Evolutionary conservation across 1,140 invertebrate species (phyloP).

Genomic region (Drosophila albomicans): DNA sequence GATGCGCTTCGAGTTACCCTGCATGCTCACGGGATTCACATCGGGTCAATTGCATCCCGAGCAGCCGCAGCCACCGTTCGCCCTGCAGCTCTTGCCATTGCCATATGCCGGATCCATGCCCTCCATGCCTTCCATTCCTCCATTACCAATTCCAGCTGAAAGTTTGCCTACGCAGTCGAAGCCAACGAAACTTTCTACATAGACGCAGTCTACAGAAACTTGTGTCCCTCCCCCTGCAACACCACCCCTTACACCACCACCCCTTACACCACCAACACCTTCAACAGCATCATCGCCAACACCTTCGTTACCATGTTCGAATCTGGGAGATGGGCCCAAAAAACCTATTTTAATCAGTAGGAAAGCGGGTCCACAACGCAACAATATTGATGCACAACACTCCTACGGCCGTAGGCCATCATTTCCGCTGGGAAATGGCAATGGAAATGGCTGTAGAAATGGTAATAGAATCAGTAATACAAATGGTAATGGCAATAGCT

Average conservation of each 20-base stretch:
- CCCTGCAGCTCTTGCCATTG: conserved; percentile 31
- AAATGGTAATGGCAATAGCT: conserved; percentile 33
- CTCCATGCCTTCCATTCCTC: too few species aligned
- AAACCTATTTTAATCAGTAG: background rate
- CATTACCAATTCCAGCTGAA: background rate
- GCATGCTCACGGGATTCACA: conserved; percentile 26
- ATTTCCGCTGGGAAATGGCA: background rate
- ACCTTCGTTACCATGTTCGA: background rate
- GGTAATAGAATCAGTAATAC: background rate
- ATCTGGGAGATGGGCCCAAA: background rate
- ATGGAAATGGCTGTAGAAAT: background rate
- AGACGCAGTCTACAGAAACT: background rate
- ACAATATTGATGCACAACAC: background rate
- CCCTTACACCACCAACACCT: background rate
- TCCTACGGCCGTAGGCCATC: background rate
- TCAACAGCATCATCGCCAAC: background rate
- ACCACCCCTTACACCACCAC: too few species aligned
- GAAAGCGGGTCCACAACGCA: background rate
- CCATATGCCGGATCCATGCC: background rate
- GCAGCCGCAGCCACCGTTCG: conserved; percentile 4
- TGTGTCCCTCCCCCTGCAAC: background rate
- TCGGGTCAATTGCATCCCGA: background rate
- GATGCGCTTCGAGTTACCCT: conserved; percentile 42
- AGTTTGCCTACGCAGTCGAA: background rate
- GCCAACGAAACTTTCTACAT: background rate